Evolutionary conservation across 1,140 invertebrate species (phyloP).

Genomic region (Drosophila teissieri): DNA sequence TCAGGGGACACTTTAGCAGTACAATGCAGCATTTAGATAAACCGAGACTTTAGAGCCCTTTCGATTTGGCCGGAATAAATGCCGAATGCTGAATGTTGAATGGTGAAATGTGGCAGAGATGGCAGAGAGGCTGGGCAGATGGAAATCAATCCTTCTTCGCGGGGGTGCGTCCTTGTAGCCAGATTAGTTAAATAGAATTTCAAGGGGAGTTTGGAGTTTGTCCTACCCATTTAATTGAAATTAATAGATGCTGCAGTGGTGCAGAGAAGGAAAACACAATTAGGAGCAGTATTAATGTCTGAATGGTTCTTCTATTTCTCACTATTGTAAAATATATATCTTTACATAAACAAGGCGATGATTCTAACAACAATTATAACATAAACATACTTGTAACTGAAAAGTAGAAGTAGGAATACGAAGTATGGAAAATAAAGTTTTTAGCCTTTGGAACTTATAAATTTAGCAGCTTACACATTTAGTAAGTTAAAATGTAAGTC

Average conservation of each 20-base stretch:
- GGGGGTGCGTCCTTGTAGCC: constrained; percentile 24
- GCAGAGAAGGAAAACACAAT: neutral
- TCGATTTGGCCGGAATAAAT: constrained; percentile 25
- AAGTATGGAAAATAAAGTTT: too few relatives aligned
- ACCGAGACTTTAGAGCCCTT: constrained; percentile 65
- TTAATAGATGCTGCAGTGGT: constrained; percentile 11
- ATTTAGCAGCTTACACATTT: too few relatives aligned
- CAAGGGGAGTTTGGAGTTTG: constrained; percentile 11
- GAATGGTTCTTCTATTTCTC: neutral
- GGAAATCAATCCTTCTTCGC: constrained; percentile 48
- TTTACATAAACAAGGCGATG: too few relatives aligned
- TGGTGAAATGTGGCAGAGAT: too few relatives aligned
- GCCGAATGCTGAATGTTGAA: neutral
- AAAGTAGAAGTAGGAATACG: too few relatives aligned
- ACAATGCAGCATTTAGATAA: constrained; percentile 82
- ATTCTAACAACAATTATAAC: too few relatives aligned
- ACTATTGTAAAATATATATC: too few relatives aligned
- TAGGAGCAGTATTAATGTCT: constrained; percentile 1
- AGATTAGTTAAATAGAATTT: constrained; percentile 41
- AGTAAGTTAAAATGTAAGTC: too few relatives aligned
- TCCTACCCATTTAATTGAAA: constrained; percentile 29
- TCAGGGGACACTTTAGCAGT: constrained; percentile 75
- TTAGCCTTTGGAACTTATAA: too few relatives aligned
- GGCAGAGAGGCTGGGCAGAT: neutral
- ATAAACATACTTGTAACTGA: too few relatives aligned